A percentile compares a stretch with the other conserved stretches of the same genome.
phyloP scores from a whole-genome alignment of 2,888 invertebrate genomes.

The Thelaira solivaga region DNA sequence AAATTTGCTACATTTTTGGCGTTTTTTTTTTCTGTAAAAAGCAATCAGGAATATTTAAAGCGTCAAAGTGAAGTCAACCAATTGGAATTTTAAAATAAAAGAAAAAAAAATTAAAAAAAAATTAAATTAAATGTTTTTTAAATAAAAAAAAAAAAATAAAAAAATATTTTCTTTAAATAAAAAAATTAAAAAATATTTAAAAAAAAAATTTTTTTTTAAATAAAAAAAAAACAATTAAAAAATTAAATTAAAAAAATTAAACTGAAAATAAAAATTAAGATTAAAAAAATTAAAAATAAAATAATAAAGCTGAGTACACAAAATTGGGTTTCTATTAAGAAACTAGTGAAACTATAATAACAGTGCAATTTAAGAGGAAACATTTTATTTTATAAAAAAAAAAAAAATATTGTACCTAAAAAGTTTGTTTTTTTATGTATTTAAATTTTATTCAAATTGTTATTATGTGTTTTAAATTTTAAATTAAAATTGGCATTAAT shows the following conservation, averaged over 20 bases:
- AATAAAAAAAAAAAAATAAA: neutral
- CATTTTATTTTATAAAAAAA: too few relatives aligned
- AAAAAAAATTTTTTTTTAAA: too few relatives aligned
- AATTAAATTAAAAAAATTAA: too few relatives aligned
- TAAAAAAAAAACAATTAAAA: too few relatives aligned
- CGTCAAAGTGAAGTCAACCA: neutral
- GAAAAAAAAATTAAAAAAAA: neutral
- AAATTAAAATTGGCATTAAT: slow-evolving; percentile 18
- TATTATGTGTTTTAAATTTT: neutral
- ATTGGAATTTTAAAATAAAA: slow-evolving; percentile 30
- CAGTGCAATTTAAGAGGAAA: too few relatives aligned
- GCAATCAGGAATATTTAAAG: slow-evolving; percentile 1
- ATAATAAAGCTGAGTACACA: too few relatives aligned
- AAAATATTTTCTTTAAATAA: too few relatives aligned
- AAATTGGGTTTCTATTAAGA: slow-evolving; percentile 7
- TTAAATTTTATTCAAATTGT: neutral
- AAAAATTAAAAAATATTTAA: too few relatives aligned
- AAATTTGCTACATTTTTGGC: neutral
- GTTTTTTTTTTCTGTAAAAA: neutral
- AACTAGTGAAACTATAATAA: neutral
- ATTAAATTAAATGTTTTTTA: neutral
- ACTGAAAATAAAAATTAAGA: too few relatives aligned
- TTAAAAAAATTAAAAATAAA: too few relatives aligned
- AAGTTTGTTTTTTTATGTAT: neutral
- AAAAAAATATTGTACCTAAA: too few relatives aligned